Percentiles rank a stretch among this genome's conserved stretches.
Evolutionary conservation across 2,797 vertebrate species (phyloP).

Genomic region (Phoxinus dragarum): DNA sequence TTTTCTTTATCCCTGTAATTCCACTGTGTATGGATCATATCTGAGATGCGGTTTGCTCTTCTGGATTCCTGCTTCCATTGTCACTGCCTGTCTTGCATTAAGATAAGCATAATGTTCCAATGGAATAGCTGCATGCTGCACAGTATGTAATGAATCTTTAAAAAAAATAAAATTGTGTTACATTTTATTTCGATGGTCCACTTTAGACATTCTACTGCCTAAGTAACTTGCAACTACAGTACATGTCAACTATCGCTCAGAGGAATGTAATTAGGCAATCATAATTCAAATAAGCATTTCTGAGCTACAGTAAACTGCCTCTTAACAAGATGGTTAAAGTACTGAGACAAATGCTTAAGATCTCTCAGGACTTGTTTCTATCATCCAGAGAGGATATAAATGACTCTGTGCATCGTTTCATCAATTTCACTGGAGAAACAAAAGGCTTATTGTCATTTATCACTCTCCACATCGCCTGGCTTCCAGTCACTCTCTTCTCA

Average conservation of each 20-base stretch:
- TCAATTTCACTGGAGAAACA: conserved; percentile 24
- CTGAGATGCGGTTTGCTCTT: neutral
- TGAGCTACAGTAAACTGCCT: conserved; percentile 3
- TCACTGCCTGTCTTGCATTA: conserved; percentile 26
- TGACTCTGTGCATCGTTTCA: conserved; percentile 13
- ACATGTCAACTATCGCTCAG: neutral
- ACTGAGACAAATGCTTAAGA: conserved; percentile 7
- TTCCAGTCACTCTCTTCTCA: conserved; percentile 33
- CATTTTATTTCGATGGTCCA: neutral
- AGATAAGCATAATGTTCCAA: neutral
- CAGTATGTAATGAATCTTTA: neutral
- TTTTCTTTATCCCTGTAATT: conserved; percentile 18
- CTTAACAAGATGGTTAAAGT: conserved; percentile 34
- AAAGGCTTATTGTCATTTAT: conserved; percentile 35
- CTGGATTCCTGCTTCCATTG: conserved; percentile 13
- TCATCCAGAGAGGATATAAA: conserved; percentile 26
- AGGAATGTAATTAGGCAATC: too few relatives aligned
- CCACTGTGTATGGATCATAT: conserved; percentile 23
- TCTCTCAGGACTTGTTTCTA: conserved; percentile 37
- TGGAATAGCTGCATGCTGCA: neutral
- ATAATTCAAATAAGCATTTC: neutral
- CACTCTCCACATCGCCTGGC: conserved; percentile 21
- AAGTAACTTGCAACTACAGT: neutral
- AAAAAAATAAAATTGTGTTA: neutral
- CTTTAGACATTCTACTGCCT: neutral